A percentile compares a stretch with the other conserved stretches of the same genome.
phyloP scores from a whole-genome alignment of 2,888 invertebrate species.

The Leptinotarsa rubiginosa region DNA sequence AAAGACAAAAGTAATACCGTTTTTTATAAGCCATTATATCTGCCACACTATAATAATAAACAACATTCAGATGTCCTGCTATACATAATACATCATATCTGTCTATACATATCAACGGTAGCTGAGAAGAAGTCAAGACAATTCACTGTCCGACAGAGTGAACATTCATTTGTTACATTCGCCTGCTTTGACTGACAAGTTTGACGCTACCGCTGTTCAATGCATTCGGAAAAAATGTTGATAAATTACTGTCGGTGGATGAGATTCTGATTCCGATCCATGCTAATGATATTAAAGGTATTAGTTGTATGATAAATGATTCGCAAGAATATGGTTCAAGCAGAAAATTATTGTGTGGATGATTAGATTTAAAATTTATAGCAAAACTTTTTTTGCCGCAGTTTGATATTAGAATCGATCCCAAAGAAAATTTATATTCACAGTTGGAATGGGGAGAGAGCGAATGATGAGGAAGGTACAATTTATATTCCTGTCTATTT shows the following conservation, averaged over 20 bases:
- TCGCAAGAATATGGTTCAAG: constrained; percentile 21
- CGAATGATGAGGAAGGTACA: too few species aligned
- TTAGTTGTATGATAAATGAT: constrained; percentile 33
- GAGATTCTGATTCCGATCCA: constrained; percentile 37
- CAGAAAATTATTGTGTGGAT: constrained; percentile 22
- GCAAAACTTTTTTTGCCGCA: not conserved
- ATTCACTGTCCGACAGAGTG: constrained; percentile 48
- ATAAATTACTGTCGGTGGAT: constrained; percentile 45
- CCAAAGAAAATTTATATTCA: not conserved
- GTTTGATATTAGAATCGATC: not conserved
- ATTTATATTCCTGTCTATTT: too few species aligned
- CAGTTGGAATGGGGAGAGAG: not conserved
- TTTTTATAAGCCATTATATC: not conserved
- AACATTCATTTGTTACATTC: constrained; percentile 47
- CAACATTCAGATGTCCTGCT: constrained; percentile 32
- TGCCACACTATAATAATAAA: constrained; percentile 17
- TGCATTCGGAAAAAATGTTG: constrained; percentile 45
- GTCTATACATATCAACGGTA: constrained; percentile 53
- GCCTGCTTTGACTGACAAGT: constrained; percentile 57
- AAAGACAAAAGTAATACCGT: too few species aligned
- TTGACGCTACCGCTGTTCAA: constrained; percentile 54
- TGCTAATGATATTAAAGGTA: constrained; percentile 41
- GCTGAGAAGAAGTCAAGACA: constrained; percentile 49
- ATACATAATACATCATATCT: constrained; percentile 49
- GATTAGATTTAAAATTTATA: constrained; percentile 21